Evolutionary conservation across 2,888 invertebrate species (phyloP).

Genomic region (Cryptocheilus praepositus): DNA sequence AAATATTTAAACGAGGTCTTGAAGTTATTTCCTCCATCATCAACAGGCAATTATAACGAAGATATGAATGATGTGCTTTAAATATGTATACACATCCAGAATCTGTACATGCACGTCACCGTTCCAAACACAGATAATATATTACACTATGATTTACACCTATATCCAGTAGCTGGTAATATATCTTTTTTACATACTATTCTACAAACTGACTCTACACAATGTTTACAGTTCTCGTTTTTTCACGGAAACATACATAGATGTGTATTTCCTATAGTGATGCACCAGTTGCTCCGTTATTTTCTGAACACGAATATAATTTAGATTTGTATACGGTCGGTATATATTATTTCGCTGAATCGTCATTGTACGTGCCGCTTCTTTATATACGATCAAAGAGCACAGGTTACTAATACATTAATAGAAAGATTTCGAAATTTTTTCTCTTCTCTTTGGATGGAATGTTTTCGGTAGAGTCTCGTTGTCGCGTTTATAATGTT

Average conservation of each 20-base stretch:
- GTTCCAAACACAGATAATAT: constrained; percentile 45
- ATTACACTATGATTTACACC: constrained; percentile 55
- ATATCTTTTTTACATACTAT: constrained; percentile 44
- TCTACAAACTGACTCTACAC: constrained; percentile 49
- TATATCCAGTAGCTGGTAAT: constrained; percentile 39
- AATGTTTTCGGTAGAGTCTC: constrained; percentile 59
- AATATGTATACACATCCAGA: constrained; percentile 42
- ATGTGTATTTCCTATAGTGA: constrained; percentile 16
- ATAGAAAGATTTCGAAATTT: constrained; percentile 17
- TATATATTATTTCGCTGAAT: not conserved
- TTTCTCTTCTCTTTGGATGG: constrained; percentile 60
- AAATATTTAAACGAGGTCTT: constrained; percentile 9
- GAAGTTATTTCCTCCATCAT: not conserved
- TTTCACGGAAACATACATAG: constrained; percentile 24
- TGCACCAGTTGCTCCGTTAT: constrained; percentile 27
- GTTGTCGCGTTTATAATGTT: constrained; percentile 27
- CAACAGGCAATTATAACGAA: constrained; percentile 26
- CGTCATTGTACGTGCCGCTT: constrained; percentile 7
- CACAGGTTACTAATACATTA: constrained; percentile 26
- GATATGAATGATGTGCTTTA: constrained; percentile 40
- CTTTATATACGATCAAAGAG: constrained; percentile 21
- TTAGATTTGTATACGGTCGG: too few species aligned
- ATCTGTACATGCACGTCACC: constrained; percentile 47
- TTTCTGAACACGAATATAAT: constrained; percentile 8
- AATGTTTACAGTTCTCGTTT: constrained; percentile 34